Evolutionary conservation across 2,797 vertebrate genomes (phyloP), one percentile per base, ranked within the genome.

Genomic region (Tenualosa ilisha): DNA sequence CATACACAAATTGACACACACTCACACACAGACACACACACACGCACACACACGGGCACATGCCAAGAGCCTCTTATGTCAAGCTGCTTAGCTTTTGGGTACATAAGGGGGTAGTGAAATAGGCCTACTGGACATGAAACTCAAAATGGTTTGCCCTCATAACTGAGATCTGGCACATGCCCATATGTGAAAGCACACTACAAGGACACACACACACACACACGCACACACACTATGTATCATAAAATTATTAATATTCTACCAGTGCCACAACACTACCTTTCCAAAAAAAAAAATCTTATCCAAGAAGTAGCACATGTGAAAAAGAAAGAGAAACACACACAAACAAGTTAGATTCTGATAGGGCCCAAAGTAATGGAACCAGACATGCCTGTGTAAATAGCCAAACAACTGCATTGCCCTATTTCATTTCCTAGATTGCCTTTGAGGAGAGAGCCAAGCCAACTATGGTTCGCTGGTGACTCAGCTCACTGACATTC

Each of bases 391-490:
- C 31, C 26, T 50, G 49, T 20, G 68, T 37, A 43, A 17, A 43
- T 26, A 68, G 37, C 24, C 63, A 15, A 37, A 4, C 68, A 43
- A 17, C 68, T 75, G 11, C 31, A 40, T 31, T 75, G 31, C 37
- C 68, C 68, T 43, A 43, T 75, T 75, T n/a, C 37, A 75, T 37
- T 75, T 37, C 31, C 68, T 40, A 75, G 68, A 75, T 75, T 75
- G 68, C 68, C 37, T 75, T 75, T 75, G 37, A 75, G 68, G 68
- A 75, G 12, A 17, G 26, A 75, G 17, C 68, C 13, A 75, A 20
- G 68, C 68, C 37, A 75, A 20, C 68, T 20, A 40, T 56, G 54
- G 54, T 54, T 9, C 12, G 31, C 1, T 17, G 9, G 68, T 75
- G 37, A 43, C 68, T 75, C 26, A 61, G 59, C n/a, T 5, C 59